Base-by-base conservation (phyloP, 2,888 invertebrate genomes). In the Anagyrus pseudococci region DNA sequence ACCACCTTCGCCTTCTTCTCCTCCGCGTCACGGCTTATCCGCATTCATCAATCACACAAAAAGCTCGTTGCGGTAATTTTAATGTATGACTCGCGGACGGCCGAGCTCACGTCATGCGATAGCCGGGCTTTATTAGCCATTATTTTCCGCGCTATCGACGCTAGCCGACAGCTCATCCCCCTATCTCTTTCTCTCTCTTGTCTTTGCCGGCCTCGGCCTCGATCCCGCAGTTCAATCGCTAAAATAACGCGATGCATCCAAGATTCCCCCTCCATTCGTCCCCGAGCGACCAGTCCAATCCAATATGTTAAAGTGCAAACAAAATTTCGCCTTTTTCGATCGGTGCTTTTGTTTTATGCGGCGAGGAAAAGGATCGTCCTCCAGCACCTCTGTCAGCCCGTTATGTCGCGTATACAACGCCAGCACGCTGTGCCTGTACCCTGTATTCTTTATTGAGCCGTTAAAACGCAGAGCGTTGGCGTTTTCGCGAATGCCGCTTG, bases 41-140 rank as follows among this genome's bases (percentile, higher is more conserved):
- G 60, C 60, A 57, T 64, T 58, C 64, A 65, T 65, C 65, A 65
- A 65, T 65, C 61, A 65, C n/a, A n/a, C 58, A 65, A 65, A 65
- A 60, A 53, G 43, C 64, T 64, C 64, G 57, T 60, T 60, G 60
- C 60, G 54, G 64, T 64, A 64, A 64, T 64, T 64, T 64, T 64
- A 64, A 64, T 64, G 64, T 60, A 64, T 10, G 29, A 64, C 60
- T 64, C 57, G 57, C 60, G n/a, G n/a, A n/a, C n/a, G n/a, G n/a
- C n/a, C n/a, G n/a, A n/a, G n/a, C n/a, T 57, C 33, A 58, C 60
- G 60, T 61, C 60, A 64, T 64, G 60, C 64, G 64, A 64, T 64
- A 60, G 57, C 58, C 48, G 60, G 64, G 13, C 33, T 66, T 66
- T 66, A 66, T 62, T 66, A 62, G 62, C 66, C 66, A 66, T 66